Evolutionary conservation across 2,797 vertebrate species (phyloP), one percentile per base, ranked within the genome.

Genomic region (Capromys pilorides): DNA sequence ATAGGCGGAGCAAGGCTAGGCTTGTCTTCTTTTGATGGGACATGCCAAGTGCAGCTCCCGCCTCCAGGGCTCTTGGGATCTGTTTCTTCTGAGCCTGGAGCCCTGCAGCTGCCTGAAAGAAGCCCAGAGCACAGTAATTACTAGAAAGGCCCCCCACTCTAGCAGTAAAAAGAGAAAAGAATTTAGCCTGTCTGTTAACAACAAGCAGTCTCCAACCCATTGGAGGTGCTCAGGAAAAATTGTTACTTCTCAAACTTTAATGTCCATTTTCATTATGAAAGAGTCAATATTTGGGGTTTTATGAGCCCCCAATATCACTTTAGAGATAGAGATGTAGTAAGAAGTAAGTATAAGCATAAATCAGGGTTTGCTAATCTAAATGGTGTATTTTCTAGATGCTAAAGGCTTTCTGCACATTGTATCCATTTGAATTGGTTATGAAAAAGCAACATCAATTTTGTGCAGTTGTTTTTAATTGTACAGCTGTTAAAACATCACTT

Each of bases 81-180:
- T 73, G 41, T 88, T 85, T 22, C 33, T 54, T 61, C 39, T 16
- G 41, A 71, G 81, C 66, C n/a, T 3, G 51, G 31, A 69, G 33
- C 82, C 61, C 81, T 62, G 69, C 88, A 94, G 96, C 94, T 96
- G 96, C 86, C 91, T 59, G 41, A 26, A 75, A 83, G 79, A 91
- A 45, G 84, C 84, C 26, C 36, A 45, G 28, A 86, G 28, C 66
- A 18, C 6, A 18, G 26, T 87, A 75, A 91, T 94, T 92, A 81
- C 79, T 77, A 28, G 77, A 36, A 61, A 59, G 66, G 87, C 79
- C 78, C 73, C 73, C 54, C 33, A 8, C 84, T 66, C 88, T 28
- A 19, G 4, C 18, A 62, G 80, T 33, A 28, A 59, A 62, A 86
- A 64, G 69, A 49, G 31, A 13, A 57, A 49, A 31, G 62, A 31